phyloP scores from a whole-genome alignment of 2,797 vertebrate species.

The Zenarchopterus dispar region DNA sequence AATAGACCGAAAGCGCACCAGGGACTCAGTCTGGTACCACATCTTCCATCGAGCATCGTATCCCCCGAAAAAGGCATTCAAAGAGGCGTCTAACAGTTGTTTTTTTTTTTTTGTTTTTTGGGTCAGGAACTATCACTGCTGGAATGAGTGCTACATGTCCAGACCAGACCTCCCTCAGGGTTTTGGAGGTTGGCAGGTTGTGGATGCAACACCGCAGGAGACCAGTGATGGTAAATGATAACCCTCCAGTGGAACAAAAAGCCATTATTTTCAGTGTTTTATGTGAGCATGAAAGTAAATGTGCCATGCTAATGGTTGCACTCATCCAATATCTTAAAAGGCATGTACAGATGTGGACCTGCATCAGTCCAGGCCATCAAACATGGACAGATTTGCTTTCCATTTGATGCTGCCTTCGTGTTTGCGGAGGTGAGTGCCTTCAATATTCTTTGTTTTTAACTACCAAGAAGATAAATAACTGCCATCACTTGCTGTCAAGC shows the following conservation, averaged over 20 bases:
- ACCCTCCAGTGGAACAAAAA: not conserved
- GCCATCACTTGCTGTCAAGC: not conserved
- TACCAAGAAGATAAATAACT: not conserved
- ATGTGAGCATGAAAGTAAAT: not conserved
- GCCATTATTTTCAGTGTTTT: not conserved
- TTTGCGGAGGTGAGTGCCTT: slow-evolving; percentile 89
- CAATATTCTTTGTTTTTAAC: not conserved
- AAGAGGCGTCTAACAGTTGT: not conserved
- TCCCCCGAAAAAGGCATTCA: no score
- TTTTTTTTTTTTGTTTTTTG: not conserved
- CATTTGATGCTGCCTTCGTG: slow-evolving; percentile 92
- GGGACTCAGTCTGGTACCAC: slow-evolving; percentile 90
- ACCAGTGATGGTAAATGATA: slow-evolving; percentile 88
- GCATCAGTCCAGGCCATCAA: slow-evolving; percentile 94
- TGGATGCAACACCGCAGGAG: slow-evolving; percentile 96
- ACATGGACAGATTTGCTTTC: slow-evolving; percentile 92
- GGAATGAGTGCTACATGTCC: slow-evolving; percentile 96
- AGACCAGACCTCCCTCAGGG: slow-evolving; percentile 93
- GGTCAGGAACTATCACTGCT: slow-evolving; percentile 97
- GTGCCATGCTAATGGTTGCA: not conserved
- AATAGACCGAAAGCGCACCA: slow-evolving; percentile 86
- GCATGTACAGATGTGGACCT: slow-evolving; percentile 95
- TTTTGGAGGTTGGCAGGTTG: slow-evolving; percentile 95
- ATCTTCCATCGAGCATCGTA: no score
- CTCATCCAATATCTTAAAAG: slow-evolving; percentile 47